Evolutionary conservation across 2,113 vertebrate species (phyloP).

Genomic region (Pongo pygmaeus): DNA sequence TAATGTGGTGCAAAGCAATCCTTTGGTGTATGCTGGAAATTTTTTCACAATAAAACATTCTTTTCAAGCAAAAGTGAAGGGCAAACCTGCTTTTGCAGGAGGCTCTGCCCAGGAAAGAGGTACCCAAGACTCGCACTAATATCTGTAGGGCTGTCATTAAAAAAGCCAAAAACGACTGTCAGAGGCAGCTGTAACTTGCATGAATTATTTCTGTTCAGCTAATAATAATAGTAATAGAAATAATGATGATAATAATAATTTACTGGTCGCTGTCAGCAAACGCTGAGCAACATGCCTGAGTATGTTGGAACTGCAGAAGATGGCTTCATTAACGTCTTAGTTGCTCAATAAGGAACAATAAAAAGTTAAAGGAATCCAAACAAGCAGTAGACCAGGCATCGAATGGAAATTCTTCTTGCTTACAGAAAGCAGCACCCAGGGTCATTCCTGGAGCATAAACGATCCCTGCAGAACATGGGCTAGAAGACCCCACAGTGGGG

Average conservation of each 20-base stretch:
- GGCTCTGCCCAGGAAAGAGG: neutral
- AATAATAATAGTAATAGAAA: neutral
- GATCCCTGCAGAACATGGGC: neutral
- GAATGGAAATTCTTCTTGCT: neutral
- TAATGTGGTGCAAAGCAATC: neutral
- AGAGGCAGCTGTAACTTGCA: neutral
- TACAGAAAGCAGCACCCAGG: neutral
- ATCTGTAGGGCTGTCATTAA: neutral
- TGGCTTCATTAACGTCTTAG: neutral
- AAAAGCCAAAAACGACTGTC: neutral
- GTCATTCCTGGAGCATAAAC: neutral
- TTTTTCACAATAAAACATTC: neutral
- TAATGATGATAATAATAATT: neutral
- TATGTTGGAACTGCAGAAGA: neutral
- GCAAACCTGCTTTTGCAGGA: neutral
- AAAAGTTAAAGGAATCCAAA: neutral
- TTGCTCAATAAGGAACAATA: neutral
- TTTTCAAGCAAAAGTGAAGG: neutral
- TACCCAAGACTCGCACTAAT: neutral
- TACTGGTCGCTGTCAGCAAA: neutral
- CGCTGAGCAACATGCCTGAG: neutral
- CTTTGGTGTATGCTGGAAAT: neutral
- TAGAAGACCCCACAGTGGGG: fast-evolving
- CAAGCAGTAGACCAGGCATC: neutral
- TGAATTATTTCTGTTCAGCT: neutral